These are phyloP conservation scores for Marmota monax DNA, from an alignment of 2,113 vertebrate species.

Conservation along the genomic window DNA sequence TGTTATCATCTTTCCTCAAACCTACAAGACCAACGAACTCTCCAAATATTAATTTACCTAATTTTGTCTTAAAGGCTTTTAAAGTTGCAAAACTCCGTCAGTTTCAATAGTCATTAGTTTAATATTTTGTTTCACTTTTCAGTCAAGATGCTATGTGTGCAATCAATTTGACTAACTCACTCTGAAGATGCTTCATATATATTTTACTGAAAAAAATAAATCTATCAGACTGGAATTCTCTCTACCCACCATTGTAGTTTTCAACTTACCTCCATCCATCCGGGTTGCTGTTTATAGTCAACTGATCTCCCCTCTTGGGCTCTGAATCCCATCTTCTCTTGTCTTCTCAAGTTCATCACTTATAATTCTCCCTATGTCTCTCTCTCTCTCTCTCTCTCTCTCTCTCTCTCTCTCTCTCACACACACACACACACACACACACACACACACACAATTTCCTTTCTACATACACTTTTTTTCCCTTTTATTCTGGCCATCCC, in stretches of 20 bases:
- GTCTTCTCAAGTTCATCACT: not conserved
- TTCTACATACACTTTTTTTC: not conserved
- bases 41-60: not conserved
- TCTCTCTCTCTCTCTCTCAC: not conserved
- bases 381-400: no score
- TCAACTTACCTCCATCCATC: not conserved
- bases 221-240: not conserved
- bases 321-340: not conserved
- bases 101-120: not conserved
- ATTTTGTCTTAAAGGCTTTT: not conserved
- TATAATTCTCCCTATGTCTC: not conserved
- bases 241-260: not conserved
- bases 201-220: not conserved
- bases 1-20: not conserved
- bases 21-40: not conserved
- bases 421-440: no score
- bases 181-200: not conserved
- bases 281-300: not conserved
- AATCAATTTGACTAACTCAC: not conserved
- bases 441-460: no score
- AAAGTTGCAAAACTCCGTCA: constrained; percentile 25
- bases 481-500: not conserved
- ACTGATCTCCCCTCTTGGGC: not conserved
- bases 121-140: not conserved
- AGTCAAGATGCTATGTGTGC: not conserved